phyloP scores from a whole-genome alignment of 1,140 invertebrate genomes.

The Lordiphosa stackelbergi region DNA sequence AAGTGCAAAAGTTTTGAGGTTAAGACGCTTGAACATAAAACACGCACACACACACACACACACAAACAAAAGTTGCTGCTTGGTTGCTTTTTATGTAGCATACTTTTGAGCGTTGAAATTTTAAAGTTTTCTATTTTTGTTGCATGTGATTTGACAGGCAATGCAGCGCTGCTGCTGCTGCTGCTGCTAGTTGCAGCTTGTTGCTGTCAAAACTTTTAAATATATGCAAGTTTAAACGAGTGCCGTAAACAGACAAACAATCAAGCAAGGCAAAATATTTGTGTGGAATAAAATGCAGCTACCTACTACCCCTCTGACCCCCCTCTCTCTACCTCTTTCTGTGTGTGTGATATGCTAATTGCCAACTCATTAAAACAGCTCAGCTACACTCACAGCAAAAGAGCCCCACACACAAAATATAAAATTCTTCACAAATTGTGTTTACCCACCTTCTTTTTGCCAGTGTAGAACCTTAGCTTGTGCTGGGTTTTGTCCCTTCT shows the following conservation, averaged over 20 bases:
- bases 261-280: constrained; percentile 36
- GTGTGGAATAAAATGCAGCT: constrained; percentile 16
- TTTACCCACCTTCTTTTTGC: not conserved
- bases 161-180: not conserved
- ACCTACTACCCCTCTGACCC: not conserved
- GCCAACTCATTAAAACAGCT: constrained; percentile 71
- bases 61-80: constrained; percentile 38
- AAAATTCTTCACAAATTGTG: not conserved
- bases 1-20: constrained; percentile 69
- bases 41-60: constrained; percentile 16
- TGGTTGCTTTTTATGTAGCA: constrained; percentile 30
- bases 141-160: constrained; percentile 14
- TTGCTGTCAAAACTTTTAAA: constrained; percentile 28
- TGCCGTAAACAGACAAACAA: constrained; percentile 34
- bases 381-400: constrained; percentile 27
- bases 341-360: constrained; percentile 63
- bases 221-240: constrained; percentile 33
- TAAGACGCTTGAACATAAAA: constrained; percentile 69
- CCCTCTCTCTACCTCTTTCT: constrained; percentile 1
- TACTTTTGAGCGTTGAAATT: constrained; percentile 22
- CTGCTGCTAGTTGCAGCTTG: constrained; percentile 3
- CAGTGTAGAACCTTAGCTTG: constrained; percentile 3
- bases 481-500: constrained; percentile 18
- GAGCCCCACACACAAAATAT: no score
- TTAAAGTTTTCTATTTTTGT: constrained; percentile 19